Conservation (phyloP, 2,113 vertebrate genomes). For the Sinocyclocheilus anophthalmus region DNA sequence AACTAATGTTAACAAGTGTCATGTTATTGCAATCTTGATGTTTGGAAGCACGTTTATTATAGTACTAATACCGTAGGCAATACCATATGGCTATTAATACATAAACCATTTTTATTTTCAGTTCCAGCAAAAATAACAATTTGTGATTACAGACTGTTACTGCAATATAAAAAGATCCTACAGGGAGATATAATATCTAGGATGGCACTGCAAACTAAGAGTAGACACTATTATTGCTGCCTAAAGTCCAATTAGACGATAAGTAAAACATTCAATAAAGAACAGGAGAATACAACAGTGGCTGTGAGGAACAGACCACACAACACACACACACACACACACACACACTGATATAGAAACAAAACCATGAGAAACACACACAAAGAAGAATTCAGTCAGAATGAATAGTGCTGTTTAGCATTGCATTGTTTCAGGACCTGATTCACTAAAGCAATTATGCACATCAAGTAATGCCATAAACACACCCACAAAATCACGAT, state of each 20-base stretch:
- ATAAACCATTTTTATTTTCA: too few species aligned
- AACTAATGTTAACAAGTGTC: too few species aligned
- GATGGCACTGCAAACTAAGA: background rate
- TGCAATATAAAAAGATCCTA: background rate
- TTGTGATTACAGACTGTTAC: too few species aligned
- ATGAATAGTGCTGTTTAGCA: background rate
- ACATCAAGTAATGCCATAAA: background rate
- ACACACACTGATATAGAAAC: background rate
- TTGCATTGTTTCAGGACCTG: background rate
- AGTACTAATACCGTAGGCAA: too few species aligned
- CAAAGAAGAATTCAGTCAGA: background rate
- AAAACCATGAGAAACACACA: background rate
- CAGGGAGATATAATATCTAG: background rate
- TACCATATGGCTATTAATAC: too few species aligned
- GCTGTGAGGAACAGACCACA: background rate
- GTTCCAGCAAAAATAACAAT: too few species aligned
- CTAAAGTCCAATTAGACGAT: background rate
- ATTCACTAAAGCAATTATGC: constrained; percentile 10
- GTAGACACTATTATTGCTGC: background rate
- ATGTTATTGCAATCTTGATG: too few species aligned
- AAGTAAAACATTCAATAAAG: background rate
- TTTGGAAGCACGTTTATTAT: too few species aligned
- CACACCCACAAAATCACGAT: background rate
- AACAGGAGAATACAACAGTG: background rate
- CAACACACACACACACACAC: background rate